These are phyloP conservation scores for Pterocles orientalis DNA, from an alignment of 2,113 vertebrate genomes.

Conservation along the genomic window DNA sequence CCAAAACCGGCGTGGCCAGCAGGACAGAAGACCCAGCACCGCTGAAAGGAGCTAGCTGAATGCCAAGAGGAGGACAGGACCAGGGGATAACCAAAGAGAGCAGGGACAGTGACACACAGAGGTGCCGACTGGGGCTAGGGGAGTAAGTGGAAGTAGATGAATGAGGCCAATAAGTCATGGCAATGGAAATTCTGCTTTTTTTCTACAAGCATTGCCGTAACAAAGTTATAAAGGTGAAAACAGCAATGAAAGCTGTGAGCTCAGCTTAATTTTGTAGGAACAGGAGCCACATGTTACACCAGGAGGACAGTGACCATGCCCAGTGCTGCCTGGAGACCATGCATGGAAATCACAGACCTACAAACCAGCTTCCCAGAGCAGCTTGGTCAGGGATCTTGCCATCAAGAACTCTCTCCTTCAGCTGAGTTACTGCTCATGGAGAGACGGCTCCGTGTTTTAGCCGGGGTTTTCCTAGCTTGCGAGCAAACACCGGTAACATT, in stretches of 20 bases:
- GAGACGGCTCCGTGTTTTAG: not conserved
- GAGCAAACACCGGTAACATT: not conserved
- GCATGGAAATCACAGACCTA: not conserved
- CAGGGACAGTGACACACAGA: not conserved
- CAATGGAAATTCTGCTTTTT: not conserved
- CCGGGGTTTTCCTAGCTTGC: not conserved
- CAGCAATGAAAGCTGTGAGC: not conserved
- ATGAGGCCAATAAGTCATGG: not conserved
- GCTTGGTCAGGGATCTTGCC: not conserved
- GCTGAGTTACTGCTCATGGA: not conserved
- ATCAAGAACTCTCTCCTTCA: not conserved
- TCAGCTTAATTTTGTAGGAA: not conserved
- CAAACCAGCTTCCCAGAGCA: not conserved
- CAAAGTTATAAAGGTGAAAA: not conserved
- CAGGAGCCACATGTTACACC: not conserved
- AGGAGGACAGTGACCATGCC: not conserved
- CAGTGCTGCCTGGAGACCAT: not conserved
- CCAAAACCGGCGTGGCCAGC: not conserved
- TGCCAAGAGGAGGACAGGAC: not conserved
- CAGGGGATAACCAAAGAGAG: not conserved
- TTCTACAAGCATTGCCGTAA: not conserved
- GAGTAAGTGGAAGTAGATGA: not conserved
- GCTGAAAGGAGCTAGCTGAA: not conserved
- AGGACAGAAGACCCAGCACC: not conserved
- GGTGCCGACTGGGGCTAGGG: accelerated